phyloP scores from a whole-genome alignment of 2,797 vertebrate species.

The Lutjanus argentimaculatus region DNA sequence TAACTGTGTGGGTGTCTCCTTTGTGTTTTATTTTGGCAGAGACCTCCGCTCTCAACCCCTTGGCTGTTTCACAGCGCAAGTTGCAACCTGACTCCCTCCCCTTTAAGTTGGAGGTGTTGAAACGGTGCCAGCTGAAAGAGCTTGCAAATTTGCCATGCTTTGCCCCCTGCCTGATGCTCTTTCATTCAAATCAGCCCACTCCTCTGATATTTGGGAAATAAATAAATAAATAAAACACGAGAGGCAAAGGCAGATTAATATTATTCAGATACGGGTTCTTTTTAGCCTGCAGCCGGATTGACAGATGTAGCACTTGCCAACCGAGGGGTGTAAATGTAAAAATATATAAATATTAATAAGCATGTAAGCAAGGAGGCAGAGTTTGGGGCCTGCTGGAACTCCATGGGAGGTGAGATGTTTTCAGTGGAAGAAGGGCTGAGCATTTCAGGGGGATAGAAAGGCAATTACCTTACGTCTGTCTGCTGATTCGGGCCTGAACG shows the following conservation, averaged over 20 bases:
- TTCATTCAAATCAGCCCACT: constrained; percentile 62
- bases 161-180: constrained; percentile 62
- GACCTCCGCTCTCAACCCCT: constrained; percentile 53
- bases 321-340: constrained; percentile 78
- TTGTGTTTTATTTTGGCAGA: constrained; percentile 70
- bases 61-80: constrained; percentile 59
- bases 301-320: constrained; percentile 83
- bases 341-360: constrained; percentile 85
- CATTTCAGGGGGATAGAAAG: constrained; percentile 80
- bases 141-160: constrained; percentile 63
- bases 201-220: constrained; percentile 72
- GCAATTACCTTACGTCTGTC: constrained; percentile 87
- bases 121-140: constrained; percentile 69
- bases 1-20: constrained; percentile 64
- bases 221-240: constrained; percentile 64
- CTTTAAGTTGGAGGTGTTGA: constrained; percentile 69
- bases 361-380: constrained; percentile 62
- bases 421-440: constrained; percentile 62
- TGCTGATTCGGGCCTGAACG: constrained; percentile 78
- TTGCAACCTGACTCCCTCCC: constrained; percentile 60
- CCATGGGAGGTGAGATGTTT: constrained; percentile 74
- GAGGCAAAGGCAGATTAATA: constrained; percentile 71
- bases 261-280: constrained; percentile 76
- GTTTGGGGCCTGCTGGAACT: constrained; percentile 75
- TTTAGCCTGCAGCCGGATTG: constrained; percentile 83